Base-by-base conservation (phyloP, 2,888 invertebrate genomes). In the Acholoe squamosa region DNA sequence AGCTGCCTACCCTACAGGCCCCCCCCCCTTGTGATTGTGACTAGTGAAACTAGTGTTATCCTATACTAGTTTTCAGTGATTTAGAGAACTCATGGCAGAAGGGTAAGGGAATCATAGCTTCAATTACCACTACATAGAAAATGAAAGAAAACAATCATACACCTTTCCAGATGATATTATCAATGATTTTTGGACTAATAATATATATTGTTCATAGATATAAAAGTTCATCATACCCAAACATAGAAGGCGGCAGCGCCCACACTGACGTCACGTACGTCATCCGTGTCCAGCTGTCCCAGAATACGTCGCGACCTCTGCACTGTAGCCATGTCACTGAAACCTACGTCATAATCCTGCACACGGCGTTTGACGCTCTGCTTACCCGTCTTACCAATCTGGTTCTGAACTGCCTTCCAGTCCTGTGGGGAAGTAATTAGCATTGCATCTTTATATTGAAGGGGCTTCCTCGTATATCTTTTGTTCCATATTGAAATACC, bases 191-290 rank as follows among this genome's bases (percentile, higher is more conserved):
- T 54, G 54, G 14, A 54, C 12, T 19, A 16, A 16, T 54, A 54
- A 54, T 12, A 16, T 54, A 19, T 54, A 19, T 54, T 54, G 19
- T 54, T n/a, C n/a, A n/a, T 43, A 43, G 3, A 43, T 43, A 43
- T 43, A 43, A 10, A 43, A n/a, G n/a, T 10, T 10, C 25, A 16
- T 51, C 91, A 77, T 91, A 92, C 92, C 93, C 95, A 95, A 19
- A 94, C 91, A 86, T 94, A 94, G 92, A 95, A 94, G 0, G 95
- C 93, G 0, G 93, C 93, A 14, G 94, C 94, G 14, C 94, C 94
- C 5, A 94, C 92, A 89, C 94, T 94, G 89, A 93, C 93, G 89
- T 93, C 92, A 54, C 94, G 90, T 31, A 93, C 94, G 31, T 93
- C 92, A 22, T 92, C 89, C 89, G 93, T 91, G 34, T 92, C 93